Evolutionary conservation across 2,113 vertebrate genomes (phyloP).

Genomic region (Archocentrus centrarchus): DNA sequence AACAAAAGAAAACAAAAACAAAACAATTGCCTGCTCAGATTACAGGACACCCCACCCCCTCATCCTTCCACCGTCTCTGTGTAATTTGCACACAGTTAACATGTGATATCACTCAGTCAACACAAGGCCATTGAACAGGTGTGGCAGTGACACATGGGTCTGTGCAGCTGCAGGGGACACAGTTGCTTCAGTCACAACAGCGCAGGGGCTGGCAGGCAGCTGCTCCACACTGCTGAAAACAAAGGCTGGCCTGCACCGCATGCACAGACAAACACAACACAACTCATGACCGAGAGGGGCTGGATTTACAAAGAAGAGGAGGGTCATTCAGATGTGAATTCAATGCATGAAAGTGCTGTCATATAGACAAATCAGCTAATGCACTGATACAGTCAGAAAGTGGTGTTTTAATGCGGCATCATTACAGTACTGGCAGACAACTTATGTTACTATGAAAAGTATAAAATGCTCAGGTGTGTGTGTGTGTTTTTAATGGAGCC

Average conservation of each 20-base stretch:
- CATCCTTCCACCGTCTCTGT: not conserved
- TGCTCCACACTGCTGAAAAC: constrained; percentile 40
- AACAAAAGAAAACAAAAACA: not conserved
- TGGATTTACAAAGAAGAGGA: not conserved
- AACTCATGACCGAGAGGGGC: not conserved
- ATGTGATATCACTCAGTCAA: constrained; percentile 62
- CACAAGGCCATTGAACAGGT: constrained; percentile 66
- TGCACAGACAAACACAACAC: constrained; percentile 2
- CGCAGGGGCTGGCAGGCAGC: constrained; percentile 29
- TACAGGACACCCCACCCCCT: not conserved
- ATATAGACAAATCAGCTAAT: not conserved
- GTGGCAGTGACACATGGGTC: constrained; percentile 60
- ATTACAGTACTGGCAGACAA: not conserved
- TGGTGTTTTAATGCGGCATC: too few species aligned
- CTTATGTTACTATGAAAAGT: not conserved
- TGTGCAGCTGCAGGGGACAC: constrained; percentile 66
- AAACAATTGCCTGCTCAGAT: constrained; percentile 17
- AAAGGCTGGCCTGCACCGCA: constrained; percentile 41
- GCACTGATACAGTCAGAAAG: too few species aligned
- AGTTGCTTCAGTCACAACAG: constrained; percentile 70
- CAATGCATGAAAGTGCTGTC: not conserved
- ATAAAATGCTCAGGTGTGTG: not conserved
- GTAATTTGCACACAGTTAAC: constrained; percentile 47
- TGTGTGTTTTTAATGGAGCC: not conserved
- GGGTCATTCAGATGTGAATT: not conserved